phyloP scores from a whole-genome alignment of 2,888 invertebrate species.

The Meganola albula region DNA sequence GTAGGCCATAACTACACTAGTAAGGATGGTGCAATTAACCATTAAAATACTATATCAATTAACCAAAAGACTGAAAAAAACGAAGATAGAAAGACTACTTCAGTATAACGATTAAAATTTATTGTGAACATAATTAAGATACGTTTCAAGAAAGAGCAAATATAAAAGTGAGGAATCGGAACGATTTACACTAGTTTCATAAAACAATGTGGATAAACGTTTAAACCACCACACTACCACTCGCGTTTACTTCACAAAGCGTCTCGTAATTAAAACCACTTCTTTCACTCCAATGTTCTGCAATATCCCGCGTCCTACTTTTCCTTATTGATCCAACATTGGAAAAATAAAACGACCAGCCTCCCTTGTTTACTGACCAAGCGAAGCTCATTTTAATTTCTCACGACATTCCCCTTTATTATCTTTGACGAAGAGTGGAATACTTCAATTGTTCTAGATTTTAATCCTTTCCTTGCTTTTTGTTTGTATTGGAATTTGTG shows the following conservation, averaged over 20 bases:
- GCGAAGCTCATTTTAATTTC: conserved; percentile 60
- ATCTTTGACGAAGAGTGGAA: conserved; percentile 41
- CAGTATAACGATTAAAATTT: no score
- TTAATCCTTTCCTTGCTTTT: conserved; percentile 25
- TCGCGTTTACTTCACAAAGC: conserved; percentile 43
- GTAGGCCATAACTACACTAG: no score
- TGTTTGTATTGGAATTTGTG: conserved; percentile 32
- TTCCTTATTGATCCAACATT: conserved; percentile 51
- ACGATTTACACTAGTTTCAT: no score
- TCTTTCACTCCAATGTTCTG: conserved; percentile 48
- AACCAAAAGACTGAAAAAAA: no score
- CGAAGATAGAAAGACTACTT: no score
- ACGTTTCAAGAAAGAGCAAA: no score
- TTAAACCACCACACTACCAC: no score
- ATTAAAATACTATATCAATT: no score
- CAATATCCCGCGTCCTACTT: conserved; percentile 60
- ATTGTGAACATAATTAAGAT: no score
- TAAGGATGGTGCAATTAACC: no score
- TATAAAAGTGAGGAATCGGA: no score
- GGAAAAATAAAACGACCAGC: conserved; percentile 45
- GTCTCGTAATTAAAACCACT: conserved; percentile 53
- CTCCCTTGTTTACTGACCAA: conserved; percentile 54
- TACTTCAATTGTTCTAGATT: conserved; percentile 39
- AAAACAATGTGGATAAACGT: no score
- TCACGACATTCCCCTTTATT: conserved; percentile 47